Evolutionary conservation across 2,888 invertebrate species (phyloP).

Genomic region (Microplitis manilae): DNA sequence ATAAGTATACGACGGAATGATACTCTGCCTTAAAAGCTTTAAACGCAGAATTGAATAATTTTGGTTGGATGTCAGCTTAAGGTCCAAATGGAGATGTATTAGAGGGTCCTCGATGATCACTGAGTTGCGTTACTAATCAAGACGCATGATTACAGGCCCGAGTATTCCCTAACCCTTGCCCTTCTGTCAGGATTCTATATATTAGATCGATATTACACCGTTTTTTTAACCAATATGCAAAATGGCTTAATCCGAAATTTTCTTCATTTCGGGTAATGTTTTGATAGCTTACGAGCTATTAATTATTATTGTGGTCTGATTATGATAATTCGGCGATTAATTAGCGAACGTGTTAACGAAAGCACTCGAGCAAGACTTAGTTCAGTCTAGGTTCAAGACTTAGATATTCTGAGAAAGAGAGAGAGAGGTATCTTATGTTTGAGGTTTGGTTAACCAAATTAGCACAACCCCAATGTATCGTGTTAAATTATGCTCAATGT

Average conservation of each 20-base stretch:
- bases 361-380: slow-evolving; percentile 30
- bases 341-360: slow-evolving; percentile 42
- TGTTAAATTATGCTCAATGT: slow-evolving; percentile 70
- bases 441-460: slow-evolving; percentile 71
- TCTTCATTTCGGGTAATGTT: no score
- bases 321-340: slow-evolving; percentile 40
- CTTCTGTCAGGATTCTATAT: slow-evolving; percentile 13
- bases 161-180: slow-evolving; percentile 55
- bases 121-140: slow-evolving; percentile 70
- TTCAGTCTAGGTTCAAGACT: slow-evolving; percentile 26
- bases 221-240: no score
- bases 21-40: not conserved
- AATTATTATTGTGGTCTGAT: slow-evolving; percentile 11
- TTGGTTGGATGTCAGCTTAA: not conserved
- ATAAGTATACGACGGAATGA: not conserved
- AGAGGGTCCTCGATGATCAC: slow-evolving; percentile 69
- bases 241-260: no score
- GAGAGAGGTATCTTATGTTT: slow-evolving; percentile 54
- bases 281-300: not conserved
- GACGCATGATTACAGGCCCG: slow-evolving; percentile 71
- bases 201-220: no score
- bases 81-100: slow-evolving; percentile 59
- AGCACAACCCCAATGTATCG: slow-evolving; percentile 70
- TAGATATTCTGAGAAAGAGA: slow-evolving; percentile 11
- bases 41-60: not conserved